Conservation (phyloP, 2,797 vertebrate genomes). For the Eutrigla gurnardus region DNA sequence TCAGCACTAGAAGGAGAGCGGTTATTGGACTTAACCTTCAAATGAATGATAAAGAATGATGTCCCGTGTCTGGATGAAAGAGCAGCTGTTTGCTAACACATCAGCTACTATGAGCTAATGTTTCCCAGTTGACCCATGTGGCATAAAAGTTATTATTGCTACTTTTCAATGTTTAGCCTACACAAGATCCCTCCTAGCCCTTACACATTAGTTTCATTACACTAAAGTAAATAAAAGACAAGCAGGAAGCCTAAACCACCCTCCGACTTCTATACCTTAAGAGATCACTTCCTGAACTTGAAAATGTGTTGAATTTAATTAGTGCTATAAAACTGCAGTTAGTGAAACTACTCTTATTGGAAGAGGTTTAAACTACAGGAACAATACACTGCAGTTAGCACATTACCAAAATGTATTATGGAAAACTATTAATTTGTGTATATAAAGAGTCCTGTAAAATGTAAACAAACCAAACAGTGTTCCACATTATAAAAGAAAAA, state of each 20-base stretch:
- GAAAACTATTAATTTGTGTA: background rate
- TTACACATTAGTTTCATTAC: background rate
- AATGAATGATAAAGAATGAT: background rate
- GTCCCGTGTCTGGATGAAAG: background rate
- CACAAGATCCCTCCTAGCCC: background rate
- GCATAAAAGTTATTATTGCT: background rate
- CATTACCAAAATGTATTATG: background rate
- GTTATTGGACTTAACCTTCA: background rate
- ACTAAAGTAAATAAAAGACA: too few species aligned
- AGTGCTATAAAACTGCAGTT: background rate
- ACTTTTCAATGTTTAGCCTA: background rate
- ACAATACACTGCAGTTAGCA: background rate
- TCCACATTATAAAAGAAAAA: constrained; percentile 27
- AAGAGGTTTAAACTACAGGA: background rate
- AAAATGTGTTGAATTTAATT: background rate
- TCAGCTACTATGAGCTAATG: background rate
- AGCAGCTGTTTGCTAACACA: background rate
- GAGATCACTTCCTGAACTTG: background rate
- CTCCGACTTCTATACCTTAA: too few species aligned
- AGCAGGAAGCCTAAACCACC: too few species aligned
- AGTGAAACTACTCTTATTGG: background rate
- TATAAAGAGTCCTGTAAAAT: constrained; percentile 13
- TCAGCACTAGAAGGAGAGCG: background rate
- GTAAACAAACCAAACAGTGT: constrained; percentile 22
- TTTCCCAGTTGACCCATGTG: background rate